phyloP scores from a whole-genome alignment of 2,113 vertebrate genomes.

The Campylorhamphus procurvoides region DNA sequence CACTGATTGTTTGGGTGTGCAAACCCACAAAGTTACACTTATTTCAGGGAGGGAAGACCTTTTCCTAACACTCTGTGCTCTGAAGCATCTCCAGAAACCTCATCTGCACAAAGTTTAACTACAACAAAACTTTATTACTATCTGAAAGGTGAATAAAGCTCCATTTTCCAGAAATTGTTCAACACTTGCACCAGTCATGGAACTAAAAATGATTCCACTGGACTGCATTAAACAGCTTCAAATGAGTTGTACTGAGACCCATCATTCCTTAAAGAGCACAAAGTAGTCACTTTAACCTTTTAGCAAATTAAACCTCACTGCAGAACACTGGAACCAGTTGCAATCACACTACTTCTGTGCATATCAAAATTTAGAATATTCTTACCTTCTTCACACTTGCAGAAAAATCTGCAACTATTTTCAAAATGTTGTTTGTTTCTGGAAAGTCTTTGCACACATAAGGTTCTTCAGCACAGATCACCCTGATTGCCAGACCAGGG shows the following conservation, averaged over 20 bases:
- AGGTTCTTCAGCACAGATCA: constrained; percentile 98
- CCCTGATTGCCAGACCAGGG: constrained; percentile 95
- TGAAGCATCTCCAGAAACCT: background rate
- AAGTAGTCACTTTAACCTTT: background rate
- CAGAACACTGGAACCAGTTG: no score
- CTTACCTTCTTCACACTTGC: constrained; percentile 97
- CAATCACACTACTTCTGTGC: background rate
- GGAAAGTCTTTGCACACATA: constrained; percentile 97
- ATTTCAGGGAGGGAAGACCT: background rate
- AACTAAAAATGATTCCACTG: background rate
- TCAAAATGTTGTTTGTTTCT: constrained; percentile 98
- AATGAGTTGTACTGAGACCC: background rate
- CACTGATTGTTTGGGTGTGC: background rate
- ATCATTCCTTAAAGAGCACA: background rate
- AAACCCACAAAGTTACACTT: background rate
- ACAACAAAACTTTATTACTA: background rate
- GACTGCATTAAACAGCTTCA: background rate
- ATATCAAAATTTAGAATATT: background rate
- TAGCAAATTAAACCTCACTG: background rate
- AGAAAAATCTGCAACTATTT: constrained; percentile 98
- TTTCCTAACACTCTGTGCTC: background rate
- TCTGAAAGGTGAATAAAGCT: background rate
- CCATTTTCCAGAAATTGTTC: background rate
- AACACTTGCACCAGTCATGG: background rate
- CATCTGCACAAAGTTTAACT: background rate